These are phyloP conservation scores for Acrocephalus arundinaceus DNA, from an alignment of 2,113 vertebrate genomes.

Conservation along the genomic window DNA sequence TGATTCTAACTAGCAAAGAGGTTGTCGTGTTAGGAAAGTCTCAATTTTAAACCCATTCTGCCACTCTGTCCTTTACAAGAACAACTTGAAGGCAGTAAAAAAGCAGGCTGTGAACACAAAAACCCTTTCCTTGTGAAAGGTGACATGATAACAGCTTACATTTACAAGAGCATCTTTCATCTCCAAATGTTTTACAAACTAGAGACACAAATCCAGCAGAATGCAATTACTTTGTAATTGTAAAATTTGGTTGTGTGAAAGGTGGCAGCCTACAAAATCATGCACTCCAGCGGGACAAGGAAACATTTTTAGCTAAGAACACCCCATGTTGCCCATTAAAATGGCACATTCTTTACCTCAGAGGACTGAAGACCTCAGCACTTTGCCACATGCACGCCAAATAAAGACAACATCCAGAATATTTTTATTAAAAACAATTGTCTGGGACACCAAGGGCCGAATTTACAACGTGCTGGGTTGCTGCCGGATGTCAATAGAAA, in stretches of 20 bases:
- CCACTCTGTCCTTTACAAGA: neutral
- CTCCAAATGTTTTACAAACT: neutral
- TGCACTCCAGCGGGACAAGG: neutral
- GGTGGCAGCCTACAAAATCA: neutral
- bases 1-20: neutral
- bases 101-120: neutral
- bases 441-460: neutral
- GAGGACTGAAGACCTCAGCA: neutral
- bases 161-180: neutral
- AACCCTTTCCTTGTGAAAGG: neutral
- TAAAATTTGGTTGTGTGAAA: neutral
- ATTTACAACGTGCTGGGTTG: neutral
- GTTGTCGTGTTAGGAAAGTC: neutral
- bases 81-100: neutral
- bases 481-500: constrained; percentile 40
- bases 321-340: neutral
- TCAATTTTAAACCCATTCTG: neutral
- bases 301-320: neutral
- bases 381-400: neutral
- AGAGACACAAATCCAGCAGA: neutral
- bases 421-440: constrained; percentile 48
- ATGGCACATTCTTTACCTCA: constrained; percentile 6
- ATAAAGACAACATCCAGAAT: constrained; percentile 7
- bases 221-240: neutral
- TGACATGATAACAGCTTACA: neutral